Percentiles rank a stretch among this genome's conserved stretches.
These are phyloP conservation scores for Threskiornis aethiopicus DNA, from an alignment of 2,797 vertebrate genomes.

Conservation along the genomic window DNA sequence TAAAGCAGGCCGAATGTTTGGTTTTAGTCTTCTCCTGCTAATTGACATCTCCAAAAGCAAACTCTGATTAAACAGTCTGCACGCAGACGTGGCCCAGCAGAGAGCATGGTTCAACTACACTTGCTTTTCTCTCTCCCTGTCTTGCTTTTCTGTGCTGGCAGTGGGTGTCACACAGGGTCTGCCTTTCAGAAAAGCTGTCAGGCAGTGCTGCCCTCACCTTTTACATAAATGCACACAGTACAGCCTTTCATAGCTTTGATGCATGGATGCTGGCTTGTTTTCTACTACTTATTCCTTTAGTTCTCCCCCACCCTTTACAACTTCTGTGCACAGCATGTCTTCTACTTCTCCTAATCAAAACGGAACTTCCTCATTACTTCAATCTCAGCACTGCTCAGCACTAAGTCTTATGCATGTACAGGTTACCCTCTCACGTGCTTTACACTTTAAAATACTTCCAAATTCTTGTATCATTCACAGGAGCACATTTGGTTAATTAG, in stretches of 20 bases:
- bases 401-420: not conserved
- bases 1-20: constrained; percentile 58
- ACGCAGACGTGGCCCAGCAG: not conserved
- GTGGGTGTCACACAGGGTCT: not conserved
- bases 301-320: not conserved
- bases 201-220: not conserved
- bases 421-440: not conserved
- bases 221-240: not conserved
- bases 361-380: not conserved
- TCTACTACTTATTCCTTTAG: not conserved
- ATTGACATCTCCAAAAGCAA: constrained; percentile 64
- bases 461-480: not conserved
- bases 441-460: not conserved
- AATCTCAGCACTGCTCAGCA: not conserved
- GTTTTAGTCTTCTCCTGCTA: constrained; percentile 53
- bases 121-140: not conserved
- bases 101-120: not conserved
- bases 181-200: not conserved
- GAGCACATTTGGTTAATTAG: not conserved
- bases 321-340: not conserved
- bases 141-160: not conserved
- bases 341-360: not conserved
- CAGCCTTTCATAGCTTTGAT: not conserved
- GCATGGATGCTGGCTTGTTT: not conserved
- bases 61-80: constrained; percentile 44